These are phyloP conservation scores for Ostrea denselamellosa DNA, from an alignment of 1,140 invertebrate species.

Conservation along the genomic window DNA sequence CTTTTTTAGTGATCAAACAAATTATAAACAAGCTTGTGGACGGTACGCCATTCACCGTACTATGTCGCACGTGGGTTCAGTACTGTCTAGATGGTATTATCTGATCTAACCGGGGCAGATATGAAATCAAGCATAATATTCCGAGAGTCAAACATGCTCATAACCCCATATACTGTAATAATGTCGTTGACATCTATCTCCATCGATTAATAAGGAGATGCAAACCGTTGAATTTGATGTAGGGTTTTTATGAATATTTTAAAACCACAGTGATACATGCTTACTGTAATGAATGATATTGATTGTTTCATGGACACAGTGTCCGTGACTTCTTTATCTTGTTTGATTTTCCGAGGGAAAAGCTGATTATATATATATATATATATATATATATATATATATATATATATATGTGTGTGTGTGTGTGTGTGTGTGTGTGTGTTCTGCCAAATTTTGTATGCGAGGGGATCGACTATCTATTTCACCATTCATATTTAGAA, in stretches of 20 bases:
- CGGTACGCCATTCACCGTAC: slow-evolving; percentile 28
- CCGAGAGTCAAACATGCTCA: slow-evolving; percentile 15
- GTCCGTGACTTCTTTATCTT: not conserved
- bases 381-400: not conserved
- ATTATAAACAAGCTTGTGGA: slow-evolving; percentile 38
- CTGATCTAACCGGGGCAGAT: slow-evolving; percentile 30
- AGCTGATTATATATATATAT: not conserved
- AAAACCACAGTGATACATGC: not conserved
- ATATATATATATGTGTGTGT: not conserved
- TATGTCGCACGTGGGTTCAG: slow-evolving; percentile 31
- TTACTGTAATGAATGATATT: not conserved
- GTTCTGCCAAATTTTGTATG: too few species aligned
- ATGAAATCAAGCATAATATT: slow-evolving; percentile 21
- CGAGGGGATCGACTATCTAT: too few species aligned
- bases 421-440: too few species aligned
- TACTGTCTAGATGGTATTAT: slow-evolving; percentile 26
- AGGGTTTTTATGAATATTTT: slow-evolving; percentile 25
- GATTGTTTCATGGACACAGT: not conserved
- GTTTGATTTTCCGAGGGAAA: not conserved
- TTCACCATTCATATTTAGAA: too few species aligned
- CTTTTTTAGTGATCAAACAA: slow-evolving; percentile 38
- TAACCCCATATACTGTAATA: slow-evolving; percentile 15
- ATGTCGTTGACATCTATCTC: slow-evolving; percentile 25
- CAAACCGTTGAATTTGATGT: not conserved
- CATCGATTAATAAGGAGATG: slow-evolving; percentile 13